Base-by-base conservation (phyloP, 2,888 invertebrate species). In the Nebria salina region DNA sequence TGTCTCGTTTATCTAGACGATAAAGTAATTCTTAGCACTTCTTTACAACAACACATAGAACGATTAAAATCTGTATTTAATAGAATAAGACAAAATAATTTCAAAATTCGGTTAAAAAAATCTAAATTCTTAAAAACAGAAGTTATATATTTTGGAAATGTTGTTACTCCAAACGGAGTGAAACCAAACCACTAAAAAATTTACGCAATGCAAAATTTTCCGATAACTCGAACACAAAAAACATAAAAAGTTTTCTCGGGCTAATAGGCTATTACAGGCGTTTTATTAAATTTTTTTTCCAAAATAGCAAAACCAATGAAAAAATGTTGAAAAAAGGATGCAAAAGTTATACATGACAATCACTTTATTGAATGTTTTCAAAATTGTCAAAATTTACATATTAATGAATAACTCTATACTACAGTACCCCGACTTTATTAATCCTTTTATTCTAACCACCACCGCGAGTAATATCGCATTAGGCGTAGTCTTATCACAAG, bases 111-210 rank as follows among this genome's bases (percentile, higher is more conserved):
- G 34, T 5, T 34, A 4, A 1, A 34, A 4, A 34, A 34, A 34
- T 5, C 34, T 1, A 1, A 34, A 34, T 34, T 34, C 5, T 34
- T 34, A 34, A 0, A 34, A 5, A 34, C 34, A 34, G 0, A 2
- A 34, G 2, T 34, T 34, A 11, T 79, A 80, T 6, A 66, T 76
- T n/a, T 43, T 80, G n/a, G 83, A 85, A 42, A 72, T 79, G n/a
- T 66, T 70, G 43, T 88, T 8, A 85, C 87, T 4, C 82, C 85
- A 15, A 85, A 87, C 75, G 87, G 87, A 25, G 85, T 87, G 0
- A 86, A 85, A 76, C 88, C 89, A 3, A 86, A 88, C 81, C 87
- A 86, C 20, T 1, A 84, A 85, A 7, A 86, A 86, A 83, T 82
- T 85, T 74, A 83, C 77, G 83, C 85, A 2, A 84, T 85, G 0